Evolutionary conservation across 2,888 invertebrate species (phyloP), one percentile per base, ranked within the genome.

Genomic region (Epistrophella euchroma): DNA sequence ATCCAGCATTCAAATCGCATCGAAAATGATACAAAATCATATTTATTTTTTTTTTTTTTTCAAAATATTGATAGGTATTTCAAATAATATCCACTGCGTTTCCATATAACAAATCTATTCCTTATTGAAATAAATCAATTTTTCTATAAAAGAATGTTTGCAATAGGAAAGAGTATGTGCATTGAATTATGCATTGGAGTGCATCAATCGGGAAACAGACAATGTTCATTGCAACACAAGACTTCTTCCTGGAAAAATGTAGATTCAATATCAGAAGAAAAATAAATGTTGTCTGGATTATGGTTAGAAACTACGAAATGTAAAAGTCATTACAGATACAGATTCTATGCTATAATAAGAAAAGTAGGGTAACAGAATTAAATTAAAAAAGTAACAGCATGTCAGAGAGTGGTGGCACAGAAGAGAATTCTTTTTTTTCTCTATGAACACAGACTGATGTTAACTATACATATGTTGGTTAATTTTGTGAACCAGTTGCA

Each of bases 51-150:
- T 28, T 28, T 28, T 52, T 25, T 5, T n/a, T 4, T 28, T 28
- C 0, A 4, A 55, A 28, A 55, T 32, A n/a, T 28, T 55, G 28
- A n/a, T 55, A n/a, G n/a, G n/a, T 28, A 17, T 52, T 22, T 3
- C 13, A 25, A 15, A 25, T 15, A 25, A 25, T 52, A 25, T 25
- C 9, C 52, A 7, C 2, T 7, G 11, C 15, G 7, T 56, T 17
- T 56, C 32, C 17, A 56, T 56, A 4, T 5, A 17, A 32, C n/a
- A 17, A 56, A 56, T 56, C 32, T 56, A 35, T 56, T 56, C 35
- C 17, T 13, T 56, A n/a, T n/a, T n/a, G 17, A 11, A 32, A 56
- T 17, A 56, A 56, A 56, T 56, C 32, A 56, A 32, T 56, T 56
- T 56, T 1, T 2, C 2, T 35, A 9, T 28, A 47, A 9, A 25